phyloP scores from a whole-genome alignment of 2,113 vertebrate genomes.

The Ptilonorhynchus violaceus region DNA sequence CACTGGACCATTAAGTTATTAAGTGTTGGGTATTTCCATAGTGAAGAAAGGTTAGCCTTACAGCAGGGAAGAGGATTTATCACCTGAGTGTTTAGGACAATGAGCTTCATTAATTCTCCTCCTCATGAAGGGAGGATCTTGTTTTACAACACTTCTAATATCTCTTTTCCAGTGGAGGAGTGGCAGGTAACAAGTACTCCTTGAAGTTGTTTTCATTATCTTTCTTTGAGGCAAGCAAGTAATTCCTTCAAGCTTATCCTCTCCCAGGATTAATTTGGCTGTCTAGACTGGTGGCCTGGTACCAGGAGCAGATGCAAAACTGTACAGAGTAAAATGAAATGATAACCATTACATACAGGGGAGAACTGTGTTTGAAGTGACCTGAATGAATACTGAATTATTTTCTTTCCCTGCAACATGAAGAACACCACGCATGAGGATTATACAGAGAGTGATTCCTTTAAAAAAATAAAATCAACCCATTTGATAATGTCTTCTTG shows the following conservation, averaged over 20 bases:
- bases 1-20: neutral
- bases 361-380: neutral
- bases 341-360: neutral
- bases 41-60: neutral
- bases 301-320: neutral
- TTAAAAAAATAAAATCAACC: neutral
- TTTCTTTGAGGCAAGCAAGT: neutral
- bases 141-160: neutral
- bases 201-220: neutral
- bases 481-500: neutral
- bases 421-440: neutral
- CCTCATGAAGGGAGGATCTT: neutral
- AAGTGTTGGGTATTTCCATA: neutral
- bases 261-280: neutral
- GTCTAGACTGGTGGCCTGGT: neutral
- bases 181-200: neutral
- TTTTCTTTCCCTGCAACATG: neutral
- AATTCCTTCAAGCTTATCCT: neutral
- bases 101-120: neutral
- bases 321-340: neutral
- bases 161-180: neutral
- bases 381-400: neutral
- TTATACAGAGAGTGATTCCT: neutral
- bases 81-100: neutral
- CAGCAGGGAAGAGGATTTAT: neutral